Base-by-base conservation (phyloP, 2,797 vertebrate genomes). In the Rhabdophis nuchalis region DNA sequence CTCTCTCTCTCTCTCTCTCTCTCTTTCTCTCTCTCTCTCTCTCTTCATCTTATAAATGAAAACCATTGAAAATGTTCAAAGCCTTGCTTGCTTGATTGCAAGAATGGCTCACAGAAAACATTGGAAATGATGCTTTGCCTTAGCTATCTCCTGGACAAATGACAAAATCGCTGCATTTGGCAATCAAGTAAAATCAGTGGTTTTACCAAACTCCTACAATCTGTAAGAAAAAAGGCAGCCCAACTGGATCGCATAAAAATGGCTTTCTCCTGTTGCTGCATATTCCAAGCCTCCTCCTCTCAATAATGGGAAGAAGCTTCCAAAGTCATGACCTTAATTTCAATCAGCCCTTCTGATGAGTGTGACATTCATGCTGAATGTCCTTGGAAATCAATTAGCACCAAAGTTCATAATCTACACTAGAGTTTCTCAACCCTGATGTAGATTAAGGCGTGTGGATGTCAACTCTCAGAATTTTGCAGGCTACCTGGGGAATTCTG, bases 41-140 rank as follows among this genome's bases (percentile, higher is more conserved):
- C 68, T 16, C 41, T 87, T 89, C 3, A 57, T 23, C 36, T 23
- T 50, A 12, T 90, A 92, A 94, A 5, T 1, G 25, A 50, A 87
- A 89, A 87, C 88, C 64, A 87, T 89, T 85, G 50, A 13, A 94
- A 91, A 25, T 64, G 85, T 61, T 64, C 13, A 64, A 90, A 46
- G 72, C 25, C 90, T 95, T 90, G 72, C 89, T 93, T 85, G 36
- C 32, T 6, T 86, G 23, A 36, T 88, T 85, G 50, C 32, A 46
- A 32, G 13, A 61, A 64, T 25, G 14, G 5, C 54, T 58, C 54
- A 82, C 18, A 58, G 56, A 68, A 61, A n/a, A 1, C 7, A 50
- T 50, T 50, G 7, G 41, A 58, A 36, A 50, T 57, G n/a, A 36
- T 85, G 27, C 29, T 56, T 56, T n/a, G 9, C 11, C 57, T 64